Evolutionary conservation across 2,888 invertebrate species (phyloP).

Genomic region (Trilocha varians): DNA sequence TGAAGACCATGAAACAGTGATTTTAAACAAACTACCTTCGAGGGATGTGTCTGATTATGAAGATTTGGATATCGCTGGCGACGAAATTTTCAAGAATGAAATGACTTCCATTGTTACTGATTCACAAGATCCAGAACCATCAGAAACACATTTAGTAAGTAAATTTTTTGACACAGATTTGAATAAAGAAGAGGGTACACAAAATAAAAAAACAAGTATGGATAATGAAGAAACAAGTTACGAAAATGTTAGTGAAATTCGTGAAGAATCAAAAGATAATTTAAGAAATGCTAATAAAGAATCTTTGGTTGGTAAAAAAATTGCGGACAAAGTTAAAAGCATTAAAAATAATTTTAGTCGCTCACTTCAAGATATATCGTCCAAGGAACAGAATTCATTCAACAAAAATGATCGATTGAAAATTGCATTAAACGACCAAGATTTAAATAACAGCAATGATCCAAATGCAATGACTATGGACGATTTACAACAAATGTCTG

Average conservation of each 20-base stretch:
- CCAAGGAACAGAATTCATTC: neutral
- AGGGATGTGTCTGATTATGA: too few species aligned
- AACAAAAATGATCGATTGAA: neutral
- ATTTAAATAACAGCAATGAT: constrained; percentile 1
- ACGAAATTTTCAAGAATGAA: too few species aligned
- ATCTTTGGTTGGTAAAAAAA: neutral
- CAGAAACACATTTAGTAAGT: too few species aligned
- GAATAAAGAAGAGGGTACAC: constrained; percentile 6
- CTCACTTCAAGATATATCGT: neutral
- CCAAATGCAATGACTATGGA: constrained; percentile 17
- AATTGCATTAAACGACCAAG: neutral
- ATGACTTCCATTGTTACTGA: too few species aligned
- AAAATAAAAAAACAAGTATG: neutral
- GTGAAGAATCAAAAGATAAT: neutral
- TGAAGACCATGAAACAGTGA: too few species aligned
- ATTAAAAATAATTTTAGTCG: neutral
- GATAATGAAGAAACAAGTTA: constrained; percentile 6
- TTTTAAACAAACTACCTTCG: too few species aligned
- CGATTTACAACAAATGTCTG: constrained; percentile 46
- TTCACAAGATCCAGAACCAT: too few species aligned
- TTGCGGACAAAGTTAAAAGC: neutral
- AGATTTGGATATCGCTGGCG: too few species aligned
- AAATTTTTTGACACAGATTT: too few species aligned
- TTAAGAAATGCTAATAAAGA: too few species aligned
- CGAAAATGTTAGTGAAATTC: constrained; percentile 4